Evolutionary conservation across 2,113 vertebrate species (phyloP), one percentile per base, ranked within the genome.

Genomic region (Bombycilla garrulus): DNA sequence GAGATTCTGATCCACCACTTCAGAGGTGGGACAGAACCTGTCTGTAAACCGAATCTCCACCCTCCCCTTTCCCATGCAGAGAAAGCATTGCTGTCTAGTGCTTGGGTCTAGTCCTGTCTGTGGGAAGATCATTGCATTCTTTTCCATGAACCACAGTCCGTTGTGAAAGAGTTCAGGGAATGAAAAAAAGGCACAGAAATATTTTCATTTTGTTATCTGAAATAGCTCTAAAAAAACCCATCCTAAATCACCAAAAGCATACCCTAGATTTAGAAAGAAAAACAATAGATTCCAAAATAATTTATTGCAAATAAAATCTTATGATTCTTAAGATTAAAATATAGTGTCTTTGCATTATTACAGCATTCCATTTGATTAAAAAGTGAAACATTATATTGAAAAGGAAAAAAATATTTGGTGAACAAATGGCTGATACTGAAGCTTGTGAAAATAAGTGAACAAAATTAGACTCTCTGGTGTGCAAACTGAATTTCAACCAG

Each of bases 1-100:
- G 72, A 78, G 19, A 66, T 90, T 67, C 72, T 83, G 73, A 76
- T 92, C 21, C 65, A 81, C 26, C 11, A 81, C 92, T 97, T 94
- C 57, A 90, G 40, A 81, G 45, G 16, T 50, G n/a, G 21, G 17
- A 86, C 64, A 93, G 54, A 95, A 88, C 33, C 23, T 90, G 26
- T 50, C 54, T 67, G 47, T 40, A 91, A 96, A 95, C 11, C 2
- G 3, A 69, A 26, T 57, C 18, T 44, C 11, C 31, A 65, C 10
- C 20, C 31, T 44, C 3, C 25, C 26, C 25, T 58, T 95, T 78
- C 25, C 24, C 4, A 1, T 71, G 23, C 8, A 69, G 56, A 78
- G 28, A 77, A 91, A 82, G 71, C 6, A 2, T 23, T 91, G 38
- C 60, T 74, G 15, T 62, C 29, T 86, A 14, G 29, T 57, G 19